Evolutionary conservation across 2,888 invertebrate species (phyloP), one percentile per base, ranked within the genome.

Genomic region (Ormyrus rosae): DNA sequence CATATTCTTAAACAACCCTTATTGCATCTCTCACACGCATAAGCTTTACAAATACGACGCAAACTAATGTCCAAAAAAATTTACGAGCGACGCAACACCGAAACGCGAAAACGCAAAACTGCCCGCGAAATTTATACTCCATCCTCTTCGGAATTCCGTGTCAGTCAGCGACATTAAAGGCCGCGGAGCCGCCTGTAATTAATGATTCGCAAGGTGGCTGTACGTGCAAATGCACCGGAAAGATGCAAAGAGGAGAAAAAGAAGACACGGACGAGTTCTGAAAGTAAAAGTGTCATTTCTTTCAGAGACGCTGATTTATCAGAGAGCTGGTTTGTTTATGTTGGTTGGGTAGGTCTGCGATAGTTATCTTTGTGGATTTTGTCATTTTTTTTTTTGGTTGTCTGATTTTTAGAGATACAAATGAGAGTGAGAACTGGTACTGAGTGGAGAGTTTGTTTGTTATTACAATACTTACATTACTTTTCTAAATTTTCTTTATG

Each of bases 171-270:
- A 61, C 53, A 72, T 72, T 65, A 65, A 74, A 65, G 74, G 48
- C 13, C 65, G 34, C 34, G 34, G 51, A 50, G 67, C 67, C 67
- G 65, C 48, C 48, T 6, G 67, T 75, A 67, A 75, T 75, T 75
- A 75, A 75, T 75, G 65, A 67, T 51, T 75, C 67, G 60, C 53
- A 45, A 63, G 63, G 67, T 56, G 64, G 10, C n/a, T 34, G 65
- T 65, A 55, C 46, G 51, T 61, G 71, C 71, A 51, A 34, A 46
- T 6, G 13, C 51, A 46, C 9, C 7, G 10, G 50, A 19, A 60
- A 45, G 48, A 6, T 45, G 34, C 34, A 34, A 34, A 34, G 34
- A 34, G 34, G 3, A 34, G 1, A 34, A 58, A 56, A 69, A 60
- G 34, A 67, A 45, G 67, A 51, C 11, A n/a, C 55, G 8, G 60